These are phyloP conservation scores for Spodoptera picta DNA, from an alignment of 2,888 invertebrate genomes.

Conservation along the genomic window DNA sequence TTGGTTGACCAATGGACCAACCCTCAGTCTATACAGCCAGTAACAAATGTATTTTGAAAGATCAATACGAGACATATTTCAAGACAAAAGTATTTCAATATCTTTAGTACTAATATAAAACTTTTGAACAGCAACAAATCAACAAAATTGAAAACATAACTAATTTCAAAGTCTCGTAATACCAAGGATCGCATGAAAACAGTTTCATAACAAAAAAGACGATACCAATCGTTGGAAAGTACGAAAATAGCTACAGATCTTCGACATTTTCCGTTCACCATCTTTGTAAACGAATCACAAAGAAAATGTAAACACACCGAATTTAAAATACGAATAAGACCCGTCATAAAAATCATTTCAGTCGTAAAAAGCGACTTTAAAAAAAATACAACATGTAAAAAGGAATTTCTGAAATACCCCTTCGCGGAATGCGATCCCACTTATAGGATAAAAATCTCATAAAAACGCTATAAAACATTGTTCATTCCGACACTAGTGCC, in stretches of 20 bases:
- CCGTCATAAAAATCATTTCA: slow-evolving; percentile 38
- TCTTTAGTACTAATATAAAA: no score
- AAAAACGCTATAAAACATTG: slow-evolving; percentile 59
- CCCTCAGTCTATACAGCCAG: no score
- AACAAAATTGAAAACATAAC: no score
- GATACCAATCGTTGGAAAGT: slow-evolving; percentile 9
- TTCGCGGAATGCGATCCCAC: slow-evolving; percentile 48
- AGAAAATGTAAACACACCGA: slow-evolving; percentile 9
- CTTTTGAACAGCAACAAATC: no score
- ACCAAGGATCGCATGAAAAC: background rate
- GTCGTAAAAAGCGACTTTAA: slow-evolving; percentile 33
- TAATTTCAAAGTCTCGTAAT: no score
- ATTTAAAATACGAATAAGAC: slow-evolving; percentile 40
- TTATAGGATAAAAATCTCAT: slow-evolving; percentile 56
- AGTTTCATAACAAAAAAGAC: background rate
- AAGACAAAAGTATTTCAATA: background rate
- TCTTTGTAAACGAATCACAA: background rate
- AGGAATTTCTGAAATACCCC: slow-evolving; percentile 37
- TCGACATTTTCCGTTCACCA: background rate
- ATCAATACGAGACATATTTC: background rate
- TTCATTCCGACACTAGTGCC: slow-evolving; percentile 56
- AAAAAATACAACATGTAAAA: slow-evolving; percentile 36
- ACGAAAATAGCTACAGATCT: slow-evolving; percentile 11
- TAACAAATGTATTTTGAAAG: no score
- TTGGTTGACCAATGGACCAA: no score